Base-by-base conservation (phyloP, 2,888 invertebrate species). In the Acronicta alni region DNA sequence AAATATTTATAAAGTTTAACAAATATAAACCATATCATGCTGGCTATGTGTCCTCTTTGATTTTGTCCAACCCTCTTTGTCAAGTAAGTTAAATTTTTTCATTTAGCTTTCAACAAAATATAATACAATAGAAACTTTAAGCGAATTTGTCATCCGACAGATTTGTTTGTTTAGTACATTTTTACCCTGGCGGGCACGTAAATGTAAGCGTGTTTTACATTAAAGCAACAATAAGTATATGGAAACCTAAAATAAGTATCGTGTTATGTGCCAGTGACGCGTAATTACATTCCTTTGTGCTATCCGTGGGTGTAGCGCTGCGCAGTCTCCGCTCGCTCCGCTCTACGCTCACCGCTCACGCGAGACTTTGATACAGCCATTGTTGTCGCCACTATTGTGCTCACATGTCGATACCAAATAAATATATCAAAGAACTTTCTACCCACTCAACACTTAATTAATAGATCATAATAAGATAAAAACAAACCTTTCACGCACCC, bases 231-330 rank as follows among this genome's bases (percentile, higher is more conserved):
- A 54, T 62, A 49, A 57, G 16, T 39, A 54, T 43, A 35, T 42
- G 14, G 30, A 41, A 43, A 61, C 20, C 68, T 67, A 75, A 80
- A 82, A 78, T 72, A 78, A 81, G 81, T 87, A 84, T 84, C 77
- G 75, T 73, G 77, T 77, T 72, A 80, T 83, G 80, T 88, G 89
- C 80, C 77, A 80, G 82, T 85, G 89, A 85, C 86, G 88, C 82
- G 89, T 90, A 91, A 91, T 91, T 91, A 92, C 88, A 89, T 90
- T 89, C 89, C 87, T 89, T 91, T 91, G 89, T 89, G 81, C 77
- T 77, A 77, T 71, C 70, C 70, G 77, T 77, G 75, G 62, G 67
- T 65, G 68, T 57, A 70, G 64, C 62, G 64, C 67, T 51, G 65
- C 69, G 52, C 67, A 67, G 58, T 35, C 66, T 49, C 54, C 37